Conservation (phyloP, 2,113 vertebrate species). For the Carassius carassius region DNA sequence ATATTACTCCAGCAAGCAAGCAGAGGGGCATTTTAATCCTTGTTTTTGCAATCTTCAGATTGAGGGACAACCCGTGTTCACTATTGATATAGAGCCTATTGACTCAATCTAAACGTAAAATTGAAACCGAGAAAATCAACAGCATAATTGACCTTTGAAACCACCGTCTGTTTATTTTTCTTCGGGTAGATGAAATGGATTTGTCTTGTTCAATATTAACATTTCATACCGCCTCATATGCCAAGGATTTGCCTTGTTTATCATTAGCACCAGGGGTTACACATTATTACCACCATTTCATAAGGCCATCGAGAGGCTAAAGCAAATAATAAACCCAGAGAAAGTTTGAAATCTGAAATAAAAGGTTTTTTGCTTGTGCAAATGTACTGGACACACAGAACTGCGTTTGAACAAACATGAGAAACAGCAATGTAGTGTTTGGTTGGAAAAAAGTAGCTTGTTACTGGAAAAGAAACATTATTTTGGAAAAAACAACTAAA, state of each 20-base stretch:
- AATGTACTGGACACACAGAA: not conserved
- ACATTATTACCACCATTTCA: conserved; percentile 49
- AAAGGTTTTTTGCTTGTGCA: not conserved
- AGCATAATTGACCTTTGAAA: conserved; percentile 59
- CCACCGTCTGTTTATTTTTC: conserved; percentile 52
- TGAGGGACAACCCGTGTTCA: conserved; percentile 29
- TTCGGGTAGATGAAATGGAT: conserved; percentile 53
- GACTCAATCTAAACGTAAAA: conserved; percentile 51
- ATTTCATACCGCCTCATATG: conserved; percentile 49
- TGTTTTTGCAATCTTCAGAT: conserved; percentile 41
- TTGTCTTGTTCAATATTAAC: conserved; percentile 57
- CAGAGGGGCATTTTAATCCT: conserved; percentile 41
- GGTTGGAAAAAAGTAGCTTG: not conserved
- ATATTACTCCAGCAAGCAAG: conserved; percentile 5
- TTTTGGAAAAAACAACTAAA: not conserved
- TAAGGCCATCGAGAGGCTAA: conserved; percentile 44
- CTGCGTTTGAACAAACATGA: not conserved
- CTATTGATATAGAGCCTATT: conserved; percentile 50
- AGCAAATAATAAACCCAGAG: conserved; percentile 23
- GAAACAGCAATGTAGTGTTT: no score
- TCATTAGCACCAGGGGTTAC: conserved; percentile 44
- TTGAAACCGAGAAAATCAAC: conserved; percentile 57
- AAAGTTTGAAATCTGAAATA: conserved; percentile 16
- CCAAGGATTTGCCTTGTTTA: conserved; percentile 51
- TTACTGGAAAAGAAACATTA: not conserved